Evolutionary conservation across 2,797 vertebrate genomes (phyloP).

Genomic region (Diglossa cyanea): DNA sequence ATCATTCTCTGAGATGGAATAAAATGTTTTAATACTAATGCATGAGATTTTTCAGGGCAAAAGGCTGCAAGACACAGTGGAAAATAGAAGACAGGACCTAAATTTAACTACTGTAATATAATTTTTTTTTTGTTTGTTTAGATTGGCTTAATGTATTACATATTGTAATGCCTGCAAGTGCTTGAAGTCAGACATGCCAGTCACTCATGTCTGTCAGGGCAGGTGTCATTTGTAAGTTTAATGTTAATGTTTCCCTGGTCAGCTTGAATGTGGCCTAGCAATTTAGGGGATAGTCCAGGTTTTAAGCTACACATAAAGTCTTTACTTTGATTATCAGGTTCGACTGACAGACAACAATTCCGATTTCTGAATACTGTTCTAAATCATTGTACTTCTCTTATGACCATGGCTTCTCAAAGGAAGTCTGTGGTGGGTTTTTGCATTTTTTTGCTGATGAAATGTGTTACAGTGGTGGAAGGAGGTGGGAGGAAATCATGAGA

Average conservation of each 20-base stretch:
- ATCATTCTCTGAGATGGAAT: neutral
- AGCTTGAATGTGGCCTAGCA: neutral
- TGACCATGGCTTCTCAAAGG: neutral
- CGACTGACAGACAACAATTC: neutral
- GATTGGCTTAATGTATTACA: neutral
- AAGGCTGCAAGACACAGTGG: neutral
- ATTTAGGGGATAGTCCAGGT: neutral
- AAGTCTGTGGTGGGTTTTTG: neutral
- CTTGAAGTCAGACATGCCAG: neutral
- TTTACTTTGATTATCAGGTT: neutral
- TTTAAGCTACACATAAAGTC: neutral
- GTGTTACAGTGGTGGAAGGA: neutral
- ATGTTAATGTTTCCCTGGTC: neutral
- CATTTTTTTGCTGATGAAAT: neutral
- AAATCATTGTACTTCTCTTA: neutral
- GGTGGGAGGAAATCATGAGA: constrained; percentile 16
- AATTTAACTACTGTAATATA: neutral
- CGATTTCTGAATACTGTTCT: neutral
- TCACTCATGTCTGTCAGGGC: neutral
- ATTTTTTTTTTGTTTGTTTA: neutral
- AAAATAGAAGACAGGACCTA: neutral
- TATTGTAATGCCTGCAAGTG: neutral
- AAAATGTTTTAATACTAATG: neutral
- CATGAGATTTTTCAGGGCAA: neutral
- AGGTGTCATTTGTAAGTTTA: neutral